Percentiles rank a stretch among this genome's conserved stretches.
These are phyloP conservation scores for Aplidium turbinatum DNA, from an alignment of 23 tunicate species.

Conservation along the genomic window DNA sequence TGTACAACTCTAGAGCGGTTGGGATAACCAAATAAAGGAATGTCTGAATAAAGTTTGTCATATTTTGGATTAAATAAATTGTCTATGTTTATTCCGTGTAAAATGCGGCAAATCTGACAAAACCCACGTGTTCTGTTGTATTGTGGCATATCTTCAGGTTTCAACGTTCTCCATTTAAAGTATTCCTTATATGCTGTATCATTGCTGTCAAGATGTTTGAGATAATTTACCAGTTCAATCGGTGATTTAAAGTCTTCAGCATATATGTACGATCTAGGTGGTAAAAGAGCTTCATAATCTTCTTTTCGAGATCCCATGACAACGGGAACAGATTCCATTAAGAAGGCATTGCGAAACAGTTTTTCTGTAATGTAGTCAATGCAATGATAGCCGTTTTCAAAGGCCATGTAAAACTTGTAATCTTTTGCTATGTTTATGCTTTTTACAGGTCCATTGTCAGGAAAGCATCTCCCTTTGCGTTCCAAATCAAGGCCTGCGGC, in stretches of 20 bases:
- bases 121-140: neutral
- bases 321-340: too few species aligned
- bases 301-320: slow-evolving; percentile 43
- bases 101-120: slow-evolving; percentile 23
- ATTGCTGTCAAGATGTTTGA: slow-evolving; percentile 34
- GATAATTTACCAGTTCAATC: slow-evolving; percentile 35
- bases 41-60: neutral
- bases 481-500: neutral
- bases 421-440: neutral
- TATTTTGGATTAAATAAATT: slow-evolving; percentile 28
- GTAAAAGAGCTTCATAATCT: slow-evolving; percentile 36
- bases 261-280: slow-evolving; percentile 41
- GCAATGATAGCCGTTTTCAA: slow-evolving; percentile 1
- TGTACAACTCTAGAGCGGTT: neutral
- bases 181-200: slow-evolving; percentile 37
- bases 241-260: slow-evolving; percentile 54
- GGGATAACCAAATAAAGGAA: slow-evolving; percentile 25
- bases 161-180: slow-evolving; percentile 13
- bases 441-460: neutral
- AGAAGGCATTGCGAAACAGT: too few species aligned
- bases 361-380: too few species aligned
- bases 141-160: slow-evolving; percentile 7
- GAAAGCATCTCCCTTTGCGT: neutral
- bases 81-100: slow-evolving; percentile 36
- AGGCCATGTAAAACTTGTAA: neutral